Base-by-base conservation (phyloP, 2,113 vertebrate species). In the Beaufortia kweichowensis region DNA sequence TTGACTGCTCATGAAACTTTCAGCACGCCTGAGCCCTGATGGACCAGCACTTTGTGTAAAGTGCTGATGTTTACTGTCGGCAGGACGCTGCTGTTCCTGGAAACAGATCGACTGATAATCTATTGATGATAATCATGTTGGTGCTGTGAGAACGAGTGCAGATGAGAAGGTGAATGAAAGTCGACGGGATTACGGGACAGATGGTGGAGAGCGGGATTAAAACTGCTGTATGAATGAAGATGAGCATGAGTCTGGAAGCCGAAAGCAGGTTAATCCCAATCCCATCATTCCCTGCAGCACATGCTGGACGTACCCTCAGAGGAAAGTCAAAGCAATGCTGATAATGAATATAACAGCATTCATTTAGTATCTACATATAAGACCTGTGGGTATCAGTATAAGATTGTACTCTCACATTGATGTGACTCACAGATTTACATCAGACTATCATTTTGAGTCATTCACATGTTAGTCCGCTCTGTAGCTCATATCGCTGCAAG, bases 261-360 rank as follows among this genome's bases (percentile, higher is more conserved):
- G 41, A 77, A 77, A 77, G 55, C 76, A 69, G 63, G 68, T 77
- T 81, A 81, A 81, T 81, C 75, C 53, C 41, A 48, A 77, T 72
- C 66, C 62, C 50, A 48, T 57, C 59, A 66, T n/a, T 39, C 74
- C 70, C 53, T 23, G 23, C 24, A 60, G 29, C 35, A 76, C 10
- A 53, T 50, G 48, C 17, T 35, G 8, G 67, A 48, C 19, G 28
- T 23, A 2, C 33, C 39, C 39, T 15, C 4, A 39, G n/a, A n/a
- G n/a, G n/a, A n/a, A n/a, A n/a, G n/a, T n/a, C n/a, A n/a, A n/a
- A n/a, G n/a, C n/a, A n/a, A n/a, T n/a, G n/a, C n/a, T n/a, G n/a
- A n/a, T n/a, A n/a, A n/a, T n/a, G n/a, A n/a, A n/a, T n/a, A n/a
- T n/a, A n/a, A n/a, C n/a, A n/a, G 33, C 33, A 35, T 9, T 6